Percentiles rank a stretch among this genome's conserved stretches.
Conservation (phyloP, 1,140 invertebrate species). For the Aricia agestis region DNA sequence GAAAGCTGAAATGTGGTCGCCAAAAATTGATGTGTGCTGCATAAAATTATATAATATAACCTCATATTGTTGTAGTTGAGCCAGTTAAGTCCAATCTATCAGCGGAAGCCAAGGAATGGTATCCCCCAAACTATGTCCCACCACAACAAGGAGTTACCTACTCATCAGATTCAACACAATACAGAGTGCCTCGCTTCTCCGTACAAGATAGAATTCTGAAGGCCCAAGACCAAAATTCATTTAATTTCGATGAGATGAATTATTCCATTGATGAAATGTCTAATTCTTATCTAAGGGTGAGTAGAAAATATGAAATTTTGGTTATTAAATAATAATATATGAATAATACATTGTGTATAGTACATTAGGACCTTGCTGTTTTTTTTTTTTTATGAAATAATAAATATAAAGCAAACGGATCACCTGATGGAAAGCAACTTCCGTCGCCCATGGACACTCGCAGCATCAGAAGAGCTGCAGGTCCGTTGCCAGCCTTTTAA, state of each 20-base stretch:
- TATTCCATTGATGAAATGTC: conserved; percentile 60
- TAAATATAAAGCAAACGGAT: no score
- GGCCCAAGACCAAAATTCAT: conserved; percentile 64
- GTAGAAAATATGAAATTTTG: conserved; percentile 21
- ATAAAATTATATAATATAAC: neutral
- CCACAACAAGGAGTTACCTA: conserved; percentile 46
- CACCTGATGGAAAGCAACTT: no score
- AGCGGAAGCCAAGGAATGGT: conserved; percentile 75
- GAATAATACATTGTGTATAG: neutral
- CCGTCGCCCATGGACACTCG: no score
- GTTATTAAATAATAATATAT: neutral
- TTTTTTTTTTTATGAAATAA: no score
- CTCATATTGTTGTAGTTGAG: conserved; percentile 32
- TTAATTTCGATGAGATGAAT: conserved; percentile 65
- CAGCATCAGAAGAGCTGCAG: no score
- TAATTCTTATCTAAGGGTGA: conserved; percentile 58
- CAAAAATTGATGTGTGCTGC: neutral
- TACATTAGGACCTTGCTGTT: neutral
- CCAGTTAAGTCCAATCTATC: conserved; percentile 64
- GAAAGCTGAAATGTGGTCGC: neutral
- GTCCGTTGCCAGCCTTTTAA: no score
- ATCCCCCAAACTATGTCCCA: conserved; percentile 70
- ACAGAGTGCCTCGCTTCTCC: conserved; percentile 58
- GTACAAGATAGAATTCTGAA: conserved; percentile 66
- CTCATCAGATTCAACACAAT: conserved; percentile 42